phyloP scores from a whole-genome alignment of 2,113 vertebrate species.

The Rhea pennata region DNA sequence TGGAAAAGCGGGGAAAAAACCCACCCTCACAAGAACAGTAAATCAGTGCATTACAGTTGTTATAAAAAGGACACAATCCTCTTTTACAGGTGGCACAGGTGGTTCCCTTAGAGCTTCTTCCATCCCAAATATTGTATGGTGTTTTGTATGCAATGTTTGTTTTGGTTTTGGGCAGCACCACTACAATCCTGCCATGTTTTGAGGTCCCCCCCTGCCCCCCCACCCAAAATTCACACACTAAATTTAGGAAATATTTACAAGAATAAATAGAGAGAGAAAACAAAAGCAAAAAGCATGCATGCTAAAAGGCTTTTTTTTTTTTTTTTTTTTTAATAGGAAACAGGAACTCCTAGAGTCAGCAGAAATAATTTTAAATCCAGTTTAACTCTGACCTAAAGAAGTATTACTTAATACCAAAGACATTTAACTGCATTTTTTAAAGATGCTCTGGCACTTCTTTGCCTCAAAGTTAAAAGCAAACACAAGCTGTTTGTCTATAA shows the following conservation, averaged over 20 bases:
- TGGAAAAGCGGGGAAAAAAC: not conserved
- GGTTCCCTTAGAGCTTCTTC: not conserved
- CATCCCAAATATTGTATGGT: not conserved
- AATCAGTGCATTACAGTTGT: not conserved
- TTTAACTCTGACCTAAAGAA: not conserved
- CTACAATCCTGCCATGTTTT: not conserved
- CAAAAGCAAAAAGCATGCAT: not conserved
- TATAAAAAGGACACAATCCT: rapidly evolving
- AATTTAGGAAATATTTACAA: slow-evolving; percentile 36
- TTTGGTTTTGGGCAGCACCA: not conserved
- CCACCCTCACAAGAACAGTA: not conserved
- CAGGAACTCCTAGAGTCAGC: slow-evolving; percentile 8
- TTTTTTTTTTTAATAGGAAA: not conserved
- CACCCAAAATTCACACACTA: not conserved
- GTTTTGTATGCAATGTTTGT: not conserved
- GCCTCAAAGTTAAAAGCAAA: not conserved
- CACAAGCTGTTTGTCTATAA: not conserved
- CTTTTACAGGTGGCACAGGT: rapidly evolving
- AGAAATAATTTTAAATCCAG: not conserved
- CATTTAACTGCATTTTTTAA: not conserved
- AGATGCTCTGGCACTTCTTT: not conserved
- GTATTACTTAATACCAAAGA: not conserved
- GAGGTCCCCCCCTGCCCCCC: not conserved
- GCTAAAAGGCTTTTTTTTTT: not conserved
- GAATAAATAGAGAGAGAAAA: slow-evolving; percentile 34